Conservation (phyloP, 2,113 vertebrate species). For the Eupsittula cactorum region DNA sequence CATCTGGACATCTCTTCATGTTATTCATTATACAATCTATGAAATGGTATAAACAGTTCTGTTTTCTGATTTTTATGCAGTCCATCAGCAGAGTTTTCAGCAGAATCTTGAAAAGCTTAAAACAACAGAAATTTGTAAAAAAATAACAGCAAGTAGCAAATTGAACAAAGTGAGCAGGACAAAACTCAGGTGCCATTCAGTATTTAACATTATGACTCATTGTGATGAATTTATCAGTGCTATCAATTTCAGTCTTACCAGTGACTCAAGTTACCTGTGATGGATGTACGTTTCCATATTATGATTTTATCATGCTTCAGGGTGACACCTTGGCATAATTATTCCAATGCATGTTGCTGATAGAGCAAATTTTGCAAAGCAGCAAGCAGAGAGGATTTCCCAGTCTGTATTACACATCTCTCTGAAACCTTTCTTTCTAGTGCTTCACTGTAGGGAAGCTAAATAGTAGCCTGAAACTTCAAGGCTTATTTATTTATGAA, state of each 20-base stretch:
- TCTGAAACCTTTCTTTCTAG: not conserved
- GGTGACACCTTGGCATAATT: conserved; percentile 44
- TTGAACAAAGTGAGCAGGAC: not conserved
- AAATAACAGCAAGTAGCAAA: not conserved
- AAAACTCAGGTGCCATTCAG: not conserved
- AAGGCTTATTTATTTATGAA: conserved; percentile 5
- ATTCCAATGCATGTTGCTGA: conserved; percentile 13
- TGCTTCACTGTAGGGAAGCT: not conserved
- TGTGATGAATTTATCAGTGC: not conserved
- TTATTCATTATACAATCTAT: not conserved
- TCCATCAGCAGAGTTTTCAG: not conserved
- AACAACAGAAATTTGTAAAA: not conserved
- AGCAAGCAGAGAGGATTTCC: not conserved
- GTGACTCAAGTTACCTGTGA: conserved; percentile 38
- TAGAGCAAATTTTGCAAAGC: conserved; percentile 25
- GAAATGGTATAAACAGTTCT: not conserved
- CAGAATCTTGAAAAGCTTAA: not conserved
- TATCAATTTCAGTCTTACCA: conserved; percentile 54
- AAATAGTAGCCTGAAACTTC: conserved; percentile 6
- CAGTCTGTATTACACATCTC: not conserved
- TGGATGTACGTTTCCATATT: conserved; percentile 45
- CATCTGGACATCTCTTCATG: not conserved
- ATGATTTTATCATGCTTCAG: conserved; percentile 20
- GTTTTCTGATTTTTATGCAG: not conserved
- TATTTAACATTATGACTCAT: not conserved